phyloP scores from a whole-genome alignment of 2,797 vertebrate species.

The Sphenopsis melanotis region DNA sequence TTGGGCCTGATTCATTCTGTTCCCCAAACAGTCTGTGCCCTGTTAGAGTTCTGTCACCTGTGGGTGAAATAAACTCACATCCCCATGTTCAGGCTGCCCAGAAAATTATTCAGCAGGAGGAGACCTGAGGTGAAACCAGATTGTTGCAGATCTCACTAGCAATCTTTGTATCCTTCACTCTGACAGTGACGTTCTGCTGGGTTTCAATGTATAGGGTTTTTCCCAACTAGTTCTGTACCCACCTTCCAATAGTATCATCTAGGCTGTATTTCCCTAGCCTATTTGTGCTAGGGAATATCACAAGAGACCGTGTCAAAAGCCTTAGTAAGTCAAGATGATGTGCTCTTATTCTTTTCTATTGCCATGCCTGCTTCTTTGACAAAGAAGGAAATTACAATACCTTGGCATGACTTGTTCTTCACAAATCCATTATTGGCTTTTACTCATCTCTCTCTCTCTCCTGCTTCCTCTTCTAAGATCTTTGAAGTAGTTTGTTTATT shows the following conservation, averaged over 20 bases:
- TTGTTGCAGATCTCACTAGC: neutral
- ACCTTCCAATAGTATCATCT: neutral
- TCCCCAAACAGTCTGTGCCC: neutral
- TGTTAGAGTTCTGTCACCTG: neutral
- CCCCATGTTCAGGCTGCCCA: neutral
- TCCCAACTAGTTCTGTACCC: neutral
- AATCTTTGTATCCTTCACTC: neutral
- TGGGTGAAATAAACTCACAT: neutral
- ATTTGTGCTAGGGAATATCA: neutral
- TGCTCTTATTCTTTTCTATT: slow-evolving; percentile 1
- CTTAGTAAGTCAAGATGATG: slow-evolving; percentile 9
- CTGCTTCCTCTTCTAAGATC: neutral
- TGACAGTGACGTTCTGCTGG: neutral
- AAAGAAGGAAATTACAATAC: slow-evolving; percentile 27
- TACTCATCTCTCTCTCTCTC: neutral
- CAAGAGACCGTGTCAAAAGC: neutral
- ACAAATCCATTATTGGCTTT: slow-evolving; percentile 35
- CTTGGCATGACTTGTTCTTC: slow-evolving; percentile 6
- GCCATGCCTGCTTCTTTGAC: neutral
- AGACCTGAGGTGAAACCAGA: neutral
- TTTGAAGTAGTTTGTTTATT: slow-evolving; percentile 28
- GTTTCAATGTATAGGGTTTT: neutral
- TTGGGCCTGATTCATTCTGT: neutral
- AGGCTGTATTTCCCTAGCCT: neutral
- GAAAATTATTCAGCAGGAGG: neutral